Evolutionary conservation across 2,888 invertebrate species (phyloP).

Genomic region (Tipula confusa): DNA sequence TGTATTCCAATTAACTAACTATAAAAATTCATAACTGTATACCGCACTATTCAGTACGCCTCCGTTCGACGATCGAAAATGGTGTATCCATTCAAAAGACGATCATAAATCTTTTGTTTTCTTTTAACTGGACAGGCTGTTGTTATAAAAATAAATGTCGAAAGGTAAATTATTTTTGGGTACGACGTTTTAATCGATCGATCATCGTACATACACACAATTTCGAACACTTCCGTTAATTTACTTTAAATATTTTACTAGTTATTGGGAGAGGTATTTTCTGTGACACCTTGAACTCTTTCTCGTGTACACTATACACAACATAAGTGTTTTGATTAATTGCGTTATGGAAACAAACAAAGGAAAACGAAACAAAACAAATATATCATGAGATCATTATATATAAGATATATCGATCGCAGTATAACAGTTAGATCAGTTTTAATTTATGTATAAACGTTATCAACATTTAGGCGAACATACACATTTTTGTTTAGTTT

Average conservation of each 20-base stretch:
- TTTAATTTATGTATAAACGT: not conserved
- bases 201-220: not conserved
- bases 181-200: not conserved
- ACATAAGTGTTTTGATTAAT: not conserved
- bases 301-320: not conserved
- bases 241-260: no score
- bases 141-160: not conserved
- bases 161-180: not conserved
- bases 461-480: not conserved
- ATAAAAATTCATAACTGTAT: slow-evolving; percentile 20
- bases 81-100: not conserved
- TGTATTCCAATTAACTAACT: not conserved
- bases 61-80: not conserved
- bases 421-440: not conserved
- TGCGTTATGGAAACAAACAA: not conserved
- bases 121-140: not conserved
- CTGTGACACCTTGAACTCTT: not conserved
- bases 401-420: not conserved
- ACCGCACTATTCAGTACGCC: not conserved
- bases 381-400: not conserved
- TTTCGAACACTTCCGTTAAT: not conserved
- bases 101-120: not conserved
- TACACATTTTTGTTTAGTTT: no score
- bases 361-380: not conserved
- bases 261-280: not conserved